Evolutionary conservation across 2,113 vertebrate genomes (phyloP).

Genomic region (Nesospiza acunhae): DNA sequence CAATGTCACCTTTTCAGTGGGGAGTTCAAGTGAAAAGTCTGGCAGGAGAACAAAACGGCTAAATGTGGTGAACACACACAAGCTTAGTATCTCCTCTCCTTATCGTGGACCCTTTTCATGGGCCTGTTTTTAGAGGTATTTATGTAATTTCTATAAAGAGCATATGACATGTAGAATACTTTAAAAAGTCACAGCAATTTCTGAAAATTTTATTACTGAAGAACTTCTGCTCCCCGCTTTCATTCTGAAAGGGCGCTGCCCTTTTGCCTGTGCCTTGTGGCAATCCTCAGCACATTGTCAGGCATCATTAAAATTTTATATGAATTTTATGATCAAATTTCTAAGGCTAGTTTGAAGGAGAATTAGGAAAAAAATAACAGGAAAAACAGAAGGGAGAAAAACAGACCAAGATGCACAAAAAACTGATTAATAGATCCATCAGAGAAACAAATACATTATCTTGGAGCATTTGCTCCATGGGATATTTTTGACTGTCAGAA

Average conservation of each 20-base stretch:
- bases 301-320: background rate
- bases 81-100: background rate
- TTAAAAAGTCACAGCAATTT: background rate
- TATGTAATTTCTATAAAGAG: background rate
- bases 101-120: background rate
- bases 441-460: background rate
- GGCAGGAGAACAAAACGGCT: background rate
- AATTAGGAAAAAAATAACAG: background rate
- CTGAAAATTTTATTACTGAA: background rate
- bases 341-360: background rate
- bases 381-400: background rate
- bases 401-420: background rate
- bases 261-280: background rate
- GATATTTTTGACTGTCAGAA: background rate
- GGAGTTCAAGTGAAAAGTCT: background rate
- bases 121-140: background rate
- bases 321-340: background rate
- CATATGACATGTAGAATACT: background rate
- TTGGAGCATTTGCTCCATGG: background rate
- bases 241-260: background rate
- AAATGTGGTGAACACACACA: background rate
- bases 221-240: background rate
- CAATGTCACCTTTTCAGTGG: constrained; percentile 14
- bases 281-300: background rate
- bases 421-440: background rate